Percentiles rank a stretch among this genome's conserved stretches.
Evolutionary conservation across 2,888 invertebrate species (phyloP).

Genomic region (Drosophila helvetica): DNA sequence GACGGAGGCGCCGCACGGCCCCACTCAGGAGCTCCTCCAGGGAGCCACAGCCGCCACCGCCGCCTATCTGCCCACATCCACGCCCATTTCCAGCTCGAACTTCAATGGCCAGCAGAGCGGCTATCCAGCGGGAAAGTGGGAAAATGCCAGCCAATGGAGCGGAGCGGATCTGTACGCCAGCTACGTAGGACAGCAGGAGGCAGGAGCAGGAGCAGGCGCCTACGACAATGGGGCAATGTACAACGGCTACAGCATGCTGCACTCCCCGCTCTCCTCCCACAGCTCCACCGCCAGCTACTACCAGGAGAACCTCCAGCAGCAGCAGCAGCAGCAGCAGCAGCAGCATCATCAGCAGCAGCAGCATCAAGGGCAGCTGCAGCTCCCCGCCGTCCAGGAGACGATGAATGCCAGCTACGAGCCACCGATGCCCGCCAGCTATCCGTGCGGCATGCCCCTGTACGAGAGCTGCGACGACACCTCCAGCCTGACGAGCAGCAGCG

Average conservation of each 20-base stretch:
- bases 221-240: slow-evolving; percentile 27
- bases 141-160: slow-evolving; percentile 51
- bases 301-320: slow-evolving; percentile 42
- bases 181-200: slow-evolving; percentile 37
- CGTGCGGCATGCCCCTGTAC: slow-evolving; percentile 62
- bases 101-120: slow-evolving; percentile 19
- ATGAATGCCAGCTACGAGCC: slow-evolving; percentile 32
- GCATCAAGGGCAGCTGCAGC: slow-evolving; percentile 8
- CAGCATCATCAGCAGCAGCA: slow-evolving; percentile 30
- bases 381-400: background rate
- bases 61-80: slow-evolving; percentile 19
- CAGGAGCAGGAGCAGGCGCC: background rate
- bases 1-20: slow-evolving; percentile 1
- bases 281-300: slow-evolving; percentile 64
- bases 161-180: slow-evolving; percentile 21
- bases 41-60: slow-evolving; percentile 1
- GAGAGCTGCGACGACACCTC: slow-evolving; percentile 84
- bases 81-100: slow-evolving; percentile 2
- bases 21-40: slow-evolving; percentile 1
- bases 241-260: slow-evolving; percentile 59
- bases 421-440: slow-evolving; percentile 22
- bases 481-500: slow-evolving; percentile 82
- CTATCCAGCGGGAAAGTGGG: slow-evolving; percentile 22
- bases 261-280: slow-evolving; percentile 67
- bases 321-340: slow-evolving; percentile 38